Conservation (phyloP, 2,113 vertebrate genomes). For the Rostratula benghalensis region DNA sequence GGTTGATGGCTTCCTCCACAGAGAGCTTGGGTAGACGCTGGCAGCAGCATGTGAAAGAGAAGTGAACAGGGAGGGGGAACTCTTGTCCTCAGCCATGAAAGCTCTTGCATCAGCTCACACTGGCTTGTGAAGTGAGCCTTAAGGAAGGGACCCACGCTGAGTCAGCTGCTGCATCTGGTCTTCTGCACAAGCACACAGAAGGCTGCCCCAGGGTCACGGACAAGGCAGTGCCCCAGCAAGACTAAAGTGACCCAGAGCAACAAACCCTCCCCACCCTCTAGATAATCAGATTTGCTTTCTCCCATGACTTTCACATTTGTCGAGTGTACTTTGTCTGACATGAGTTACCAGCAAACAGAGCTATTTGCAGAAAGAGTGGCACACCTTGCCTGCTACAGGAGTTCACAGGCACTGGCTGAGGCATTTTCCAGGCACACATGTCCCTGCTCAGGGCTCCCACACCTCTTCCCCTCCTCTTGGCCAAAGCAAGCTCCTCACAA, state of each 20-base stretch:
- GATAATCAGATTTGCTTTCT: not conserved
- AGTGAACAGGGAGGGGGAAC: not conserved
- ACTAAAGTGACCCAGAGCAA: not conserved
- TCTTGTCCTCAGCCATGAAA: not conserved
- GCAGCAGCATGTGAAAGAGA: not conserved
- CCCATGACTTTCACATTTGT: not conserved
- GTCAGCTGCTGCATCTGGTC: not conserved
- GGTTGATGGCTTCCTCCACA: not conserved
- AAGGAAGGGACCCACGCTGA: not conserved
- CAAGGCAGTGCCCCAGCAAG: not conserved
- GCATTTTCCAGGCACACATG: rapidly evolving
- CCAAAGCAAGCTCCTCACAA: not conserved
- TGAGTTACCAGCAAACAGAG: not conserved
- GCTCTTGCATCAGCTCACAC: not conserved
- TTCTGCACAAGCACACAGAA: not conserved
- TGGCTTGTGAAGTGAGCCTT: rapidly evolving
- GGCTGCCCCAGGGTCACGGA: not conserved
- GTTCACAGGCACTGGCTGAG: not conserved
- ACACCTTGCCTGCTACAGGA: not conserved
- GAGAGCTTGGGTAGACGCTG: not conserved
- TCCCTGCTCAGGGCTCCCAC: not conserved
- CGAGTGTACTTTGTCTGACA: not conserved
- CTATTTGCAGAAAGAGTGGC: not conserved
- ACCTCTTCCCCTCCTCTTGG: not conserved
- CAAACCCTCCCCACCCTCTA: not conserved